A percentile compares a stretch with the other conserved stretches of the same genome.
These are phyloP conservation scores for Macaria notata DNA, from an alignment of 2,888 invertebrate species.

Conservation along the genomic window DNA sequence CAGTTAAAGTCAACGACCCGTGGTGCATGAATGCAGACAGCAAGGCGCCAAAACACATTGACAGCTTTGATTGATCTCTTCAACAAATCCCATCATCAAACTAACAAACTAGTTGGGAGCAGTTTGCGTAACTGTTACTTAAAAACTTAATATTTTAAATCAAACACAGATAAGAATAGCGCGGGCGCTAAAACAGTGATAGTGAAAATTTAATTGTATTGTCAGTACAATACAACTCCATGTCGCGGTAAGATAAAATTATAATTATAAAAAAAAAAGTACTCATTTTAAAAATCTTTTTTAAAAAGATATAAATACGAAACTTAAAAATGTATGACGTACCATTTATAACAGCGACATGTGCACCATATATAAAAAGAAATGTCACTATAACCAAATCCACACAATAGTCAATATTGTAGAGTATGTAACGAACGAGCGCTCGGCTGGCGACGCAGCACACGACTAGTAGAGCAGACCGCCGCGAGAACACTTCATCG, in stretches of 20 bases:
- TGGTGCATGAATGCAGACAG: conserved; percentile 56
- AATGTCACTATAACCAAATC: not conserved
- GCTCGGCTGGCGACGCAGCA: conserved; percentile 1
- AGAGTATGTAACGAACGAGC: not conserved
- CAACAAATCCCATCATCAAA: conserved; percentile 36
- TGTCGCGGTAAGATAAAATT: no score
- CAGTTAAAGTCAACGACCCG: conserved; percentile 52
- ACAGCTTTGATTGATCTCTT: conserved; percentile 63
- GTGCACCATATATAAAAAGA: conserved; percentile 3
- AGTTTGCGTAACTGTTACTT: conserved; percentile 14
- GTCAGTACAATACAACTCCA: no score
- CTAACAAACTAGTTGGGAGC: conserved; percentile 23
- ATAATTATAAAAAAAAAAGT: no score
- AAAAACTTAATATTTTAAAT: conserved; percentile 6
- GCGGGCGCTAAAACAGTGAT: no score
- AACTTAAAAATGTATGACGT: not conserved
- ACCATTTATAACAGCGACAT: conserved; percentile 5
- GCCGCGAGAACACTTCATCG: conserved; percentile 8
- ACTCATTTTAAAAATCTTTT: no score
- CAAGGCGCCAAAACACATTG: conserved; percentile 65
- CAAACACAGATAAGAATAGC: not conserved
- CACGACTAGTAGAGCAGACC: conserved; percentile 6
- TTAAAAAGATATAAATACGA: not conserved
- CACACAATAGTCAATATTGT: not conserved
- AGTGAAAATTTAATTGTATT: no score